These are phyloP conservation scores for Acleris holmiana DNA, from an alignment of 2,888 invertebrate species.

Conservation along the genomic window DNA sequence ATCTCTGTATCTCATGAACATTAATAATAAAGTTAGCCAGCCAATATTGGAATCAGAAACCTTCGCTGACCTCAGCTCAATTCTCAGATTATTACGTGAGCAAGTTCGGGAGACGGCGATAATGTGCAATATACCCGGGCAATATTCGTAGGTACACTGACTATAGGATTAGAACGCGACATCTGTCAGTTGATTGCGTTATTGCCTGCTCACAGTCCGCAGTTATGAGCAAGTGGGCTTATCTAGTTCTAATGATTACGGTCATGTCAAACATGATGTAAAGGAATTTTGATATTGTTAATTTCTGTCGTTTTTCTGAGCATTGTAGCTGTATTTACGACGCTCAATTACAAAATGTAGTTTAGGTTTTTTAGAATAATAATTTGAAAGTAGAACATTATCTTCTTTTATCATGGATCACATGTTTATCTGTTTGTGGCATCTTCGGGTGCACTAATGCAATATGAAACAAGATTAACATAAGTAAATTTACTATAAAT, in stretches of 20 bases:
- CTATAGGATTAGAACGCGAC: conserved; percentile 47
- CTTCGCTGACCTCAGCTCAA: conserved; percentile 42
- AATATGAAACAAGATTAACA: too few relatives aligned
- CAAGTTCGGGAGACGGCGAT: conserved; percentile 29
- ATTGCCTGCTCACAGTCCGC: conserved; percentile 32
- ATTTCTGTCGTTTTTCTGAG: too few relatives aligned
- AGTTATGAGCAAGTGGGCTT: conserved; percentile 1
- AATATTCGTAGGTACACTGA: conserved; percentile 45
- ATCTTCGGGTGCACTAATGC: too few relatives aligned
- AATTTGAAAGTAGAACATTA: too few relatives aligned
- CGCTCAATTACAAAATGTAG: too few relatives aligned
- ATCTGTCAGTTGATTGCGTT: conserved; percentile 45
- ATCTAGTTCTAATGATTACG: background rate
- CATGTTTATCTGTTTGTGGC: too few relatives aligned
- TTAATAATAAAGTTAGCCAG: conserved; percentile 24
- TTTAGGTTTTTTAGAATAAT: too few relatives aligned
- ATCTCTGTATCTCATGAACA: background rate
- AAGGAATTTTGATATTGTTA: too few relatives aligned
- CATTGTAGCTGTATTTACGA: too few relatives aligned
- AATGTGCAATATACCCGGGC: conserved; percentile 45
- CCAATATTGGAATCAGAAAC: conserved; percentile 31
- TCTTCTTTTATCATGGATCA: too few relatives aligned
- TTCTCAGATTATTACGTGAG: conserved; percentile 39
- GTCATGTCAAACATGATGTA: background rate
- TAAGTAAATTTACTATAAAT: too few relatives aligned